Base-by-base conservation (phyloP, 2,113 vertebrate species). In the Indri indri region DNA sequence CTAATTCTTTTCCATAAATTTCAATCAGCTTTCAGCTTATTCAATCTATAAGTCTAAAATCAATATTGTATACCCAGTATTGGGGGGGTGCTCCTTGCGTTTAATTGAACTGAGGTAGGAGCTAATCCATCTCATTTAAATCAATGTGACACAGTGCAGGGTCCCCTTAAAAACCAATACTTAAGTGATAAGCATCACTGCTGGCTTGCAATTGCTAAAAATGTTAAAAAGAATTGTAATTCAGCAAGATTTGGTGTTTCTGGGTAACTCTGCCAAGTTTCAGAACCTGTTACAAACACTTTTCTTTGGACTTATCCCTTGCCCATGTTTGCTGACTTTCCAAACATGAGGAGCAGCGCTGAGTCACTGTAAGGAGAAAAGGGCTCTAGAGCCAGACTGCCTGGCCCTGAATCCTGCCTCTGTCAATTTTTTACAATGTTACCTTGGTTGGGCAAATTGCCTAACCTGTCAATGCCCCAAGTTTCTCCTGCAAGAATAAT, bases 1-100 rank as follows among this genome's bases (percentile, higher is more conserved):
- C 34, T 97, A 97, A 96, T 98, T 96, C 0, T 59, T 97, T 98
- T 97, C 32, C 57, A 97, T 97, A 97, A 70, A 95, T 95, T 96
- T 97, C 66, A 81, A 52, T 87, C 61, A 87, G 6, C 70, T 97
- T 95, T 63, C 59, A 90, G 85, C 97, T 87, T 92, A 76, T 47
- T 96, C 12, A 88, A 30, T 88, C 73, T 52, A 50, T 87, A 91
- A 37, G 5, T 54, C 84, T 96, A 94, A 97, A 97, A 82, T 80
- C 70, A 92, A 70, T 73, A 88, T 50, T 52, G 18, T 25, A 88
- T 63, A 91, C 3, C 37, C 3, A 87, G 40, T 0, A 1, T 77
- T 77, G 18, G 32, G 74, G 17, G 47, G 45, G 16, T 22, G 22
- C 22, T 47, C 9, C 96, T 93, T 96, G 88, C 5, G 65, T 6